phyloP scores from a whole-genome alignment of 2,797 vertebrate species.

The Rhinogobio ventralis region DNA sequence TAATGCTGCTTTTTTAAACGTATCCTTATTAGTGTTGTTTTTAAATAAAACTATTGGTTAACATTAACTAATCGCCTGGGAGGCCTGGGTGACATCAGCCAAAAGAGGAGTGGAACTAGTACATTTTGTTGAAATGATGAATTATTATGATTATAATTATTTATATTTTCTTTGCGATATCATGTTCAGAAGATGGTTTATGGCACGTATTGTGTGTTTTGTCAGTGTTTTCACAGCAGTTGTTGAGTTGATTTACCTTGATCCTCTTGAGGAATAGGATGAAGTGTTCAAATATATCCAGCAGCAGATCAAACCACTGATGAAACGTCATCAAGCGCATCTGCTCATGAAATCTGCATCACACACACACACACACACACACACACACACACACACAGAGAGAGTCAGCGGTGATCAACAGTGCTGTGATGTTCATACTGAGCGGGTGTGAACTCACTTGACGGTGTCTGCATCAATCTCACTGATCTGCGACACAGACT shows the following conservation, averaged over 20 bases:
- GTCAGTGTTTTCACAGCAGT: background rate
- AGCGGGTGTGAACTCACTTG: background rate
- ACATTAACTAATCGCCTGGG: background rate
- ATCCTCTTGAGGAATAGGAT: slow-evolving; percentile 91
- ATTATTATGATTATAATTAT: background rate
- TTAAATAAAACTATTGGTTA: background rate
- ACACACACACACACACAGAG: slow-evolving; percentile 38
- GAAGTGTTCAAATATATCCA: slow-evolving; percentile 89
- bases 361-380: slow-evolving; percentile 39
- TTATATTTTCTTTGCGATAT: background rate
- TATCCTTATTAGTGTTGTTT: background rate
- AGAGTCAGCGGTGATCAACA: background rate
- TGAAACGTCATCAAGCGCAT: slow-evolving; percentile 92
- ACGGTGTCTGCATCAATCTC: slow-evolving; percentile 91
- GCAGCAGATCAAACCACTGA: slow-evolving; percentile 86
- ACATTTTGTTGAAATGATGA: background rate
- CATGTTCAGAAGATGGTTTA: background rate
- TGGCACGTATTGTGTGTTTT: background rate
- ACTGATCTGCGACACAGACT: slow-evolving; percentile 87
- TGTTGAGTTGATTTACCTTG: slow-evolving; percentile 80
- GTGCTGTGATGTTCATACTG: background rate
- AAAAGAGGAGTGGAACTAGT: background rate
- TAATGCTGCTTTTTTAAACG: background rate
- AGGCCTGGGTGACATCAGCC: background rate
- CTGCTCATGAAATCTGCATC: slow-evolving; percentile 87